Percentiles rank a stretch among this genome's conserved stretches.
Conservation (phyloP, 2,797 vertebrate species). For the Gouania willdenowi region DNA sequence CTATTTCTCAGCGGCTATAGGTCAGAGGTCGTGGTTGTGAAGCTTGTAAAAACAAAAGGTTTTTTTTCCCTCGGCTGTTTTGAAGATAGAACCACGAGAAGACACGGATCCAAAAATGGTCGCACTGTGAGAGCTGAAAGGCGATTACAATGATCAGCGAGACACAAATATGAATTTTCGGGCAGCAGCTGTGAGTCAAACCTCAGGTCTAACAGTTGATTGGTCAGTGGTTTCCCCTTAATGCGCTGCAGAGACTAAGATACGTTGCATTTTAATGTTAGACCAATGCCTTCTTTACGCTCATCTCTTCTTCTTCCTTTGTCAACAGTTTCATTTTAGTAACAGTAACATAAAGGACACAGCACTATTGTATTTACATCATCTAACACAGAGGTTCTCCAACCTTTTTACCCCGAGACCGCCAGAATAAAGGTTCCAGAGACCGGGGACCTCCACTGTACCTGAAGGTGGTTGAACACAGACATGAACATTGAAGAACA, state of each 20-base stretch:
- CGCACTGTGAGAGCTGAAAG: slow-evolving; percentile 47
- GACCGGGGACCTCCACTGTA: too few relatives aligned
- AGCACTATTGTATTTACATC: slow-evolving; percentile 78
- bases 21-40: slow-evolving; percentile 49
- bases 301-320: too few relatives aligned
- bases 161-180: slow-evolving; percentile 47
- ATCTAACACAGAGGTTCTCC: slow-evolving; percentile 73
- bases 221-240: slow-evolving; percentile 38
- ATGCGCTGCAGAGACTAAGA: slow-evolving; percentile 49
- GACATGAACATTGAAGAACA: too few relatives aligned
- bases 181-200: slow-evolving; percentile 44
- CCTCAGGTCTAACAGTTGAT: slow-evolving; percentile 48
- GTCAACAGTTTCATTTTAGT: slow-evolving; percentile 53
- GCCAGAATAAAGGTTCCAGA: too few relatives aligned
- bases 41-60: slow-evolving; percentile 50
- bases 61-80: slow-evolving; percentile 54
- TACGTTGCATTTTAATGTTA: too few relatives aligned
- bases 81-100: slow-evolving; percentile 54
- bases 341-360: slow-evolving; percentile 79
- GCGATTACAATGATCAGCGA: slow-evolving; percentile 42
- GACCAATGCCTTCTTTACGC: too few relatives aligned
- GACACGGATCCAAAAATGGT: slow-evolving; percentile 48
- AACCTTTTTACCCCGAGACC: too few relatives aligned
- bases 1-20: slow-evolving; percentile 59
- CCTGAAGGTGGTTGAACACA: too few relatives aligned